phyloP scores from a whole-genome alignment of 2,797 vertebrate species.

The Tapera naevia region DNA sequence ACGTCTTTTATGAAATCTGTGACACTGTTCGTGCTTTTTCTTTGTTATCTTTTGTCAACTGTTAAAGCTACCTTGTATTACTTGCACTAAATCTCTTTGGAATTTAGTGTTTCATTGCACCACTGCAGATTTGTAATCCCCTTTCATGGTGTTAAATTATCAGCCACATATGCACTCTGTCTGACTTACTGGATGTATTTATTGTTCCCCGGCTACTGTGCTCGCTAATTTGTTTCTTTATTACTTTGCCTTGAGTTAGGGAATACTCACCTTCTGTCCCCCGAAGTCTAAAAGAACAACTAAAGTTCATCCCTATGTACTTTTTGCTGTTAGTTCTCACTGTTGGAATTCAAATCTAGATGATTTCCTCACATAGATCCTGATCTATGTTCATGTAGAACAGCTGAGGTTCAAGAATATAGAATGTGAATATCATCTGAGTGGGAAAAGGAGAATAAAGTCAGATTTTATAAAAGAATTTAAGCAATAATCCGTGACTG shows the following conservation, averaged over 20 bases:
- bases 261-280: background rate
- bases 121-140: slow-evolving; percentile 25
- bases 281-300: background rate
- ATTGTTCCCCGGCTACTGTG: slow-evolving; percentile 6
- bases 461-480: background rate
- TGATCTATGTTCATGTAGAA: background rate
- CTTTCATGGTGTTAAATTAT: slow-evolving; percentile 40
- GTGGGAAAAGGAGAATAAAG: background rate
- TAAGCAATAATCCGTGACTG: background rate
- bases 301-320: background rate
- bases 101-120: background rate
- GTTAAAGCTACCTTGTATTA: background rate
- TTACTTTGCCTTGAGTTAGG: slow-evolving; percentile 19
- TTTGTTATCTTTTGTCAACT: background rate
- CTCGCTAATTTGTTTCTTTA: slow-evolving; percentile 52
- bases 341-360: background rate
- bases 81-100: slow-evolving; percentile 22
- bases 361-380: background rate
- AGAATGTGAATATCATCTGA: background rate
- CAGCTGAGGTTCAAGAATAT: background rate
- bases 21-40: background rate
- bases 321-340: background rate
- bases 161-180: background rate
- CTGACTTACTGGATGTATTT: slow-evolving; percentile 12
- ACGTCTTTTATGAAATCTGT: background rate